phyloP scores from a whole-genome alignment of 1,140 invertebrate genomes.

The Bombus superbus region DNA sequence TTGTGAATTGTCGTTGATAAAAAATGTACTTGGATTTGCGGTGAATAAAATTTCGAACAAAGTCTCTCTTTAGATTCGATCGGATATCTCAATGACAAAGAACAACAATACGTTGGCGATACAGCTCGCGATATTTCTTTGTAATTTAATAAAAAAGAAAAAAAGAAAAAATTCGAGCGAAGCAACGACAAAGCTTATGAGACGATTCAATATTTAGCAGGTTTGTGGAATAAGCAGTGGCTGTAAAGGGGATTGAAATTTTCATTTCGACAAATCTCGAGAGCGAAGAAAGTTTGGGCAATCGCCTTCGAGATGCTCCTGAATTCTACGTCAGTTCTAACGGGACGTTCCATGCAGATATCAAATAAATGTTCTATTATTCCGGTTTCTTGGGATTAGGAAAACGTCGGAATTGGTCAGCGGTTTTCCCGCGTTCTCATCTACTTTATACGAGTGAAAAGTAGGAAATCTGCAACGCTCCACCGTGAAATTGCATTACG shows the following conservation, averaged over 20 bases:
- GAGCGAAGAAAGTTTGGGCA: neutral
- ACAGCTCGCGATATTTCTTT: too few relatives aligned
- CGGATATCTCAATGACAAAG: too few relatives aligned
- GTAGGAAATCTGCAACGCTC: too few relatives aligned
- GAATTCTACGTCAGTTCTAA: neutral
- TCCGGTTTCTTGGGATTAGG: neutral
- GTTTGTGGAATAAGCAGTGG: neutral
- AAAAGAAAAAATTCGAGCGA: neutral
- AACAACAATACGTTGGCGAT: too few relatives aligned
- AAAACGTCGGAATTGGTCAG: neutral
- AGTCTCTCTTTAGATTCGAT: too few relatives aligned
- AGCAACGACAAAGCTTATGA: neutral
- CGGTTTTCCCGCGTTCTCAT: neutral
- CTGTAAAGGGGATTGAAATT: neutral
- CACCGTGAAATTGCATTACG: too few relatives aligned
- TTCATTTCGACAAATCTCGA: neutral
- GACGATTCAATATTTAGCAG: neutral
- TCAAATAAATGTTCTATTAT: neutral
- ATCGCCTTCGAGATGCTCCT: neutral
- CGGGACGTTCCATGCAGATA: neutral
- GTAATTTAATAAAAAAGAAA: too few relatives aligned
- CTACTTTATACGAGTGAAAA: neutral
- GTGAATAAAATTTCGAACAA: too few relatives aligned
- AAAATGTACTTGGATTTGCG: too few relatives aligned
- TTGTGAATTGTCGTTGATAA: too few relatives aligned